Conservation (phyloP, 2,888 invertebrate species). For the Petrophora chlorosata region DNA sequence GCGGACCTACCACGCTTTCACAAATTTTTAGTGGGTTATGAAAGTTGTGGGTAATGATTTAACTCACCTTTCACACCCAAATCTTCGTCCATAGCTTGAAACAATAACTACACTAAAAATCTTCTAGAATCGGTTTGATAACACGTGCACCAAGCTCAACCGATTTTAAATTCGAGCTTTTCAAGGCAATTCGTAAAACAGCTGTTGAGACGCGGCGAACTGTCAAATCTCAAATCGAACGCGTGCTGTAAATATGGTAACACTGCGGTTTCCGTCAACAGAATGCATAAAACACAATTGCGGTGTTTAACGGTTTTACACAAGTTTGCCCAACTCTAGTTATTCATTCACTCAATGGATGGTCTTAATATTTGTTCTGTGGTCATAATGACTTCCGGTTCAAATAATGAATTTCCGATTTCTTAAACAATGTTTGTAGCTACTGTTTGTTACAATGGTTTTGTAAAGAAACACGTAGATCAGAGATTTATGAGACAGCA, state of each 20-base stretch:
- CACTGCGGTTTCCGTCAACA: conserved; percentile 45
- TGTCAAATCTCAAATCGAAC: conserved; percentile 64
- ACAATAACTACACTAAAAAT: conserved; percentile 31
- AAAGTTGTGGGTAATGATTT: neutral
- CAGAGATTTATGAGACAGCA: too few species aligned
- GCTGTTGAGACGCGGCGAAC: conserved; percentile 76
- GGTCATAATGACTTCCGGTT: too few species aligned
- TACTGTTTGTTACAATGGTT: too few species aligned
- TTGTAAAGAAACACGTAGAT: too few species aligned
- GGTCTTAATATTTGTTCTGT: too few species aligned
- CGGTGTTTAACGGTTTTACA: conserved; percentile 17
- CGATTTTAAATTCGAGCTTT: conserved; percentile 56
- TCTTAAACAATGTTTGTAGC: too few species aligned
- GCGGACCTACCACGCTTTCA: conserved; percentile 24
- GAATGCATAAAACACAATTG: neutral
- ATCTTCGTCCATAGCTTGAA: conserved; percentile 65
- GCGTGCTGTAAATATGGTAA: conserved; percentile 45
- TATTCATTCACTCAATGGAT: conserved; percentile 7
- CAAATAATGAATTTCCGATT: too few species aligned
- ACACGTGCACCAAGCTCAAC: conserved; percentile 65
- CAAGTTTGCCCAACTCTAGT: too few species aligned
- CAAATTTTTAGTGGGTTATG: neutral
- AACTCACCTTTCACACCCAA: conserved; percentile 61
- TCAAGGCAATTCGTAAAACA: conserved; percentile 65
- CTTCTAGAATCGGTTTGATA: conserved; percentile 33